Base-by-base conservation (phyloP, 2,888 invertebrate species). In the Tolmerus cingulatus region DNA sequence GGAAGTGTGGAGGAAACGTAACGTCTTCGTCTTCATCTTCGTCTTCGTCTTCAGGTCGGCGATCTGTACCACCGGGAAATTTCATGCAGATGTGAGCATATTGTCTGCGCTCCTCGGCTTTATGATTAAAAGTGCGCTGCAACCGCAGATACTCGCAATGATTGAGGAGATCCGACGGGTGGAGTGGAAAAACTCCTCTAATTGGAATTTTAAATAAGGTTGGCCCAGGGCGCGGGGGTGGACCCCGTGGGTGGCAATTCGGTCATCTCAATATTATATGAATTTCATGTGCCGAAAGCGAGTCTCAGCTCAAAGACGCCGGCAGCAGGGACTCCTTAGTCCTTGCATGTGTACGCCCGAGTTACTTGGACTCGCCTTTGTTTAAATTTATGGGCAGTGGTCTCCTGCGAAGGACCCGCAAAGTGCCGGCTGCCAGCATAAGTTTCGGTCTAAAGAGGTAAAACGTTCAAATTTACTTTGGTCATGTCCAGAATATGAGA, bases 401-500 rank as follows among this genome's bases (percentile, higher is more conserved):
- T 19, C 57, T 37, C 57, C 37, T 78, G 3, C 74, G 85, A 27
- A 85, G 85, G 85, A 74, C 85, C 74, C 40, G 74, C 46, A 85
- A 74, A 85, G 85, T 74, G 74, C 85, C 46, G 74, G 85, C 85
- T 85, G 74, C 85, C 66, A 74, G 66, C 78, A 86, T 86, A 57
- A 57, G 51, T 85, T 74, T 86, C 55, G 7, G 12, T 77, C 74
- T 77, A 86, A 86, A 77, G 86, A 66, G 78, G 77, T 86, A 55
- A 66, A 79, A 78, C 57, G 57, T 66, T 86, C 78, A 86, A 86
- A 86, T 86, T 86, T 86, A 86, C 78, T 88, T 88, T 88, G 87
- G 87, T 87, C 86, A 88, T 88, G 88, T 87, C 86, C 87, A 88
- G 88, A 88, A 88, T 88, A 88, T 88, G 86, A 87, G 87, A 88